Base-by-base conservation (phyloP, 1,140 invertebrate species). In the Campoletis sonorensis region DNA sequence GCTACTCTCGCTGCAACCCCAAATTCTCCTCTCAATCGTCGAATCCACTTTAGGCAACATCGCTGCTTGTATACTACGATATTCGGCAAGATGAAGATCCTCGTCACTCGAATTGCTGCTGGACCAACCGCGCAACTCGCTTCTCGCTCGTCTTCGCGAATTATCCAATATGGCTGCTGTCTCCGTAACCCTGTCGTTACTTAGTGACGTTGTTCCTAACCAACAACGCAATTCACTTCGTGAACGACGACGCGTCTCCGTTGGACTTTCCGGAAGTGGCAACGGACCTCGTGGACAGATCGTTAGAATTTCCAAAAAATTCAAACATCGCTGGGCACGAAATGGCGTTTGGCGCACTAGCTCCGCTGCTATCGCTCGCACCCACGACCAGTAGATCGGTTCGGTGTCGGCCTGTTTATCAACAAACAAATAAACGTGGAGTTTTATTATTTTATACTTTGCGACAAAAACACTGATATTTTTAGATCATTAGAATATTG, bases 321-420 rank as follows among this genome's bases (percentile, higher is more conserved):
- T 92, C 0, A 92, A 71, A 61, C 90, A 92, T 0, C 91, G 88
- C 27, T 88, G 90, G 0, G 93, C 92, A 8, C 94, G 93, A n/a
- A 95, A 90, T 4, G 94, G 94, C 4, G 94, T 95, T 84, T 95
- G 94, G 1, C 94, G 91, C 33, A 95, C 93, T 4, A 95, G 89
- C 86, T 95, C 94, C 0, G 94, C 93, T 0, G 94, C 94, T 45
- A 95, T 92, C 0, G 93, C 93, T 81, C 93, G 93, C 21, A 94
- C 94, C 94, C 94, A 95, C 3, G 93, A 91, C 89, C 94, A 94
- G 85, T 94, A 95, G 27, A 93, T 91, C 13, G 91, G 89, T 80
- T 94, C 93, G 5, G 89, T 93, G 76, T 92, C 91, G 11, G 93
- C 93, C 94, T 95, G 88, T 67, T 27, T 61, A 61, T 23, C 1